Evolutionary conservation across 2,113 vertebrate species (phyloP), one percentile per base, ranked within the genome.

Genomic region (Grantiella picta): DNA sequence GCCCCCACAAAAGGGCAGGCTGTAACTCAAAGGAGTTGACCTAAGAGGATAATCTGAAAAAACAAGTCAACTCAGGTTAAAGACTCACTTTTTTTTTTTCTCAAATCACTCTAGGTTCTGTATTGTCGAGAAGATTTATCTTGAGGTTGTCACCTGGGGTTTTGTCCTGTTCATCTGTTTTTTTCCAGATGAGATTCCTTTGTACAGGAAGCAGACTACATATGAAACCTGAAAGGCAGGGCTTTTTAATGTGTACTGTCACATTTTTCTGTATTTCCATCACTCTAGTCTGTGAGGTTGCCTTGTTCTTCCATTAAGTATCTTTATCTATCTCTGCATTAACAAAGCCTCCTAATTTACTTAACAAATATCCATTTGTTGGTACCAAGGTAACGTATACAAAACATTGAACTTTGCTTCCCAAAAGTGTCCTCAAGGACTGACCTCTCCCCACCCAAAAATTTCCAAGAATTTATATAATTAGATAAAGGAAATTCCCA

Each of bases 11-110:
- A 82, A 83, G 71, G 21, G 35, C 33, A 83, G 71, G 29, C 66
- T 68, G 65, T 86, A 80, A 86, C 69, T 93, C 86, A 52, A 82
- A 76, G 50, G 36, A 87, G 36, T 33, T 64, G 53, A 63, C 61
- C 57, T 92, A 71, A 86, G 35, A 92, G 45, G 69, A 95, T 92
- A 90, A 96, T 80, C 92, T 49, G 81, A 64, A 87, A 81, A 84
- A 92, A 50, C 38, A 38, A 75, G 76, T 31, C 60, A 95, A 38
- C 42, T 88, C 59, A 40, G 59, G 87, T 92, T 91, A 81, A 90
- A 91, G 59, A 65, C 29, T 84, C 84, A 60, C 6, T 6, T 53
- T 84, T 94, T 84, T 94, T 92, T 93, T 80, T 77, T 33, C 40
- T 95, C 54, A 88, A 81, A 93, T 88, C 59, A 53, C 40, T 56